phyloP scores from a whole-genome alignment of 2,888 invertebrate genomes.

The Dryadula phaetusa region DNA sequence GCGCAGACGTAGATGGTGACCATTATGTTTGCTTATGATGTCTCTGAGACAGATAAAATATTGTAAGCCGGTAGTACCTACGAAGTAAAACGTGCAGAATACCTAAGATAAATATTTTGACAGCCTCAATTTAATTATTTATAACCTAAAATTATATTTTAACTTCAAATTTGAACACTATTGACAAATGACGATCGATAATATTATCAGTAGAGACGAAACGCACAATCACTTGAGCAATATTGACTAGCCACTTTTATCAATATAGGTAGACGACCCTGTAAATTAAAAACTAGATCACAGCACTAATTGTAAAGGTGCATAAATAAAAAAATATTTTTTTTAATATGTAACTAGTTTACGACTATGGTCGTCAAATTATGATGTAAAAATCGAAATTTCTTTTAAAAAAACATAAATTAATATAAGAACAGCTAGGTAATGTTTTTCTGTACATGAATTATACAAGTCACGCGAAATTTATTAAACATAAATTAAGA shows the following conservation, averaged over 20 bases:
- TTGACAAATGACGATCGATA: constrained; percentile 26
- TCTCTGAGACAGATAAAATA: too few species aligned
- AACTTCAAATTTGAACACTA: constrained; percentile 15
- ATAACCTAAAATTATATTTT: constrained; percentile 11
- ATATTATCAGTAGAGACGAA: constrained; percentile 39
- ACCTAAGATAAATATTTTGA: background rate
- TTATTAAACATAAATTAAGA: background rate
- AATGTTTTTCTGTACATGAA: too few species aligned
- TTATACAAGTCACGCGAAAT: too few species aligned
- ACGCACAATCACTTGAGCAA: constrained; percentile 41
- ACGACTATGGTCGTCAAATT: background rate
- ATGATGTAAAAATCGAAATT: too few species aligned
- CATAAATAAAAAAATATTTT: background rate
- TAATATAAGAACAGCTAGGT: too few species aligned
- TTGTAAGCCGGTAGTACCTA: background rate
- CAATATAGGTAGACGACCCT: constrained; percentile 46
- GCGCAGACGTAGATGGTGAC: too few species aligned
- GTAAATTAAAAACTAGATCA: constrained; percentile 29
- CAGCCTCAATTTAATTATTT: background rate
- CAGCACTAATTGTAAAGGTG: background rate
- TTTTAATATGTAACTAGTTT: background rate
- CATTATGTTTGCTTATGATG: too few species aligned
- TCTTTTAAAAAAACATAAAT: too few species aligned
- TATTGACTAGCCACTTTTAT: constrained; percentile 41
- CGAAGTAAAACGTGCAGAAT: background rate